Evolutionary conservation across 30 jellyfish, hydroid and myxozoan genomes (phyloP).

Genomic region (Turritopsis rubra): DNA sequence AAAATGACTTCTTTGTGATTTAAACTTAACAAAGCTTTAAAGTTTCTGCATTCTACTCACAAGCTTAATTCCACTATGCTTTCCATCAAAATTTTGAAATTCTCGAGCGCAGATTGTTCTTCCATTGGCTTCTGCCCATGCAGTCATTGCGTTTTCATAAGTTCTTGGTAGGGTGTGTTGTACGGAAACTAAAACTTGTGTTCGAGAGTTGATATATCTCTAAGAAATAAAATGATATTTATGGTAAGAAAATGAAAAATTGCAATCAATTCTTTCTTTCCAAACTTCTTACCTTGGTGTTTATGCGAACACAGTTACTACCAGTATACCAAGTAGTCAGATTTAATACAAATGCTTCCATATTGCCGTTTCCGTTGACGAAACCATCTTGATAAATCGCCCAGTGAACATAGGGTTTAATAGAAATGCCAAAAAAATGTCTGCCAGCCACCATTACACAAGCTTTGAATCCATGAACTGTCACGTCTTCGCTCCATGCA

Average conservation of each 20-base stretch:
- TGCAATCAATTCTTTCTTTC: not conserved
- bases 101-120: constrained; percentile 13
- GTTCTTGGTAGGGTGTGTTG: constrained; percentile 14
- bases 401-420: constrained; percentile 23
- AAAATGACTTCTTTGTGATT: not conserved
- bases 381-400: constrained; percentile 8
- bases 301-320: not conserved
- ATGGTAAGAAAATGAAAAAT: no score
- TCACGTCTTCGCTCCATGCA: constrained; percentile 24
- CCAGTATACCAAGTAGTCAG: constrained; percentile 35
- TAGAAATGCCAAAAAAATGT: constrained; percentile 10
- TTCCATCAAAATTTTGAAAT: constrained; percentile 32
- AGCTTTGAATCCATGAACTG: constrained; percentile 22
- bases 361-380: not conserved
- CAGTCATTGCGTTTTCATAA: constrained; percentile 12
- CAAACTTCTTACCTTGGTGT: not conserved
- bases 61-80: constrained; percentile 16
- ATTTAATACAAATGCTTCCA: constrained; percentile 6
- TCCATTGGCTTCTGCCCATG: constrained; percentile 4
- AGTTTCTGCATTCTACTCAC: not conserved
- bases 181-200: constrained; percentile 8
- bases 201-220: not conserved
- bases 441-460: constrained; percentile 37
- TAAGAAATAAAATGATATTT: not conserved
- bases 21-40: not conserved